phyloP scores from a whole-genome alignment of 2,113 vertebrate species.

The Notechis scutatus region DNA sequence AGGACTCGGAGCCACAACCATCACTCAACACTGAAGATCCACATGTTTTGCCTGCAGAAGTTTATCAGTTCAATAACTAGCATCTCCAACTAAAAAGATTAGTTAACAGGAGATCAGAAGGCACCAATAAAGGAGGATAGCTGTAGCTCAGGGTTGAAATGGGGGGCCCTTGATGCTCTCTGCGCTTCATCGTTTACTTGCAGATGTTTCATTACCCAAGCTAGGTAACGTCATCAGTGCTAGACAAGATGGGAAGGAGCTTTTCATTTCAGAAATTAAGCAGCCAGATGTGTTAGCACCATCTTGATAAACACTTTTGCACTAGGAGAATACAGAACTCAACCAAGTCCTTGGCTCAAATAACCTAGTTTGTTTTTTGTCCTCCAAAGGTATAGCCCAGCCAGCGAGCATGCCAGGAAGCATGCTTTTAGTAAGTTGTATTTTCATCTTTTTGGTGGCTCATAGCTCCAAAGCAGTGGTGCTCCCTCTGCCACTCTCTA shows the following conservation, averaged over 20 bases:
- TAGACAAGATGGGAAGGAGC: not conserved
- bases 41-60: not conserved
- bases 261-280: not conserved
- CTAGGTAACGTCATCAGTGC: no score
- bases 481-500: not conserved
- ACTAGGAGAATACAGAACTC: not conserved
- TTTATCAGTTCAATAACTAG: not conserved
- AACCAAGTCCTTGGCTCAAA: not conserved
- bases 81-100: not conserved
- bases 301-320: not conserved
- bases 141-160: no score
- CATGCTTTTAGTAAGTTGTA: slow-evolving; percentile 36
- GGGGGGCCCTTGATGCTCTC: no score
- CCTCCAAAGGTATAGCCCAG: slow-evolving; percentile 7
- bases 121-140: no score
- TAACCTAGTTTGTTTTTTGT: not conserved
- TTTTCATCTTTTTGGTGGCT: not conserved
- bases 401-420: slow-evolving; percentile 3
- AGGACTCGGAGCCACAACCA: no score
- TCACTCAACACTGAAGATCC: not conserved
- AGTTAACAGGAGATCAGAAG: not conserved
- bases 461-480: not conserved
- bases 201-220: no score
- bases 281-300: not conserved
- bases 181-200: no score